A percentile compares a stretch with the other conserved stretches of the same genome.
Conservation (phyloP, 1,140 invertebrate genomes). For the Halictus rubicundus region DNA sequence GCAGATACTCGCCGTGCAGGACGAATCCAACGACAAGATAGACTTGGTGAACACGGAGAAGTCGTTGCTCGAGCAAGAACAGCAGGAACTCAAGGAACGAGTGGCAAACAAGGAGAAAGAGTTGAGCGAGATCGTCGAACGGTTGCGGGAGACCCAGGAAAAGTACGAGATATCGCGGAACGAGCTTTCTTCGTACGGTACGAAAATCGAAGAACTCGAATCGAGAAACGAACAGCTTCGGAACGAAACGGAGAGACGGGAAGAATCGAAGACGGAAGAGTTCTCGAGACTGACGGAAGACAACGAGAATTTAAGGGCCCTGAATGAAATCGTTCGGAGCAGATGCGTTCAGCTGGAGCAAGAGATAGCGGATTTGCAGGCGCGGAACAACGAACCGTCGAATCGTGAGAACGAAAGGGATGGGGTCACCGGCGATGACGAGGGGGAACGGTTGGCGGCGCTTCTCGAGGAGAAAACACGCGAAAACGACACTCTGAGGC, state of each 20-base stretch:
- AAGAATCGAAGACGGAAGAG: conserved; percentile 5
- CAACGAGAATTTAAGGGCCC: conserved; percentile 2
- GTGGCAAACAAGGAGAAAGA: conserved; percentile 48
- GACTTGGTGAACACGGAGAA: conserved; percentile 78
- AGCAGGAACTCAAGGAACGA: conserved; percentile 73
- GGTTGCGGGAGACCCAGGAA: conserved; percentile 72
- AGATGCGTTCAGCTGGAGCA: not conserved
- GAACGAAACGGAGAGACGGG: conserved; percentile 53
- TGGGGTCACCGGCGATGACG: conserved; percentile 1
- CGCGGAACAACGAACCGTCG: conserved; percentile 23
- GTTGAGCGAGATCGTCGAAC: conserved; percentile 75
- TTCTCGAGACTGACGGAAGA: not conserved
- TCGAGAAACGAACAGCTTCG: conserved; percentile 54
- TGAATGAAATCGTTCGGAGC: not conserved
- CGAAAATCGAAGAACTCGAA: conserved; percentile 74
- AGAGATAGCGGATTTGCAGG: not conserved
- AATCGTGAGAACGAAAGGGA: conserved; percentile 14
- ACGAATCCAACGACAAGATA: conserved; percentile 73
- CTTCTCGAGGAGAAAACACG: conserved; percentile 15
- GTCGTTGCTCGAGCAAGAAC: conserved; percentile 76
- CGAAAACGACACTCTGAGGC: conserved; percentile 44
- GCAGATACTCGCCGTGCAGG: conserved; percentile 64
- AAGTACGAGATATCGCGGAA: conserved; percentile 78
- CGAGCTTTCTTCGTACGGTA: conserved; percentile 73
- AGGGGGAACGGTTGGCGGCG: not conserved